These are phyloP conservation scores for Luffia ferchaultella DNA, from an alignment of 2,888 invertebrate species.

Conservation along the genomic window DNA sequence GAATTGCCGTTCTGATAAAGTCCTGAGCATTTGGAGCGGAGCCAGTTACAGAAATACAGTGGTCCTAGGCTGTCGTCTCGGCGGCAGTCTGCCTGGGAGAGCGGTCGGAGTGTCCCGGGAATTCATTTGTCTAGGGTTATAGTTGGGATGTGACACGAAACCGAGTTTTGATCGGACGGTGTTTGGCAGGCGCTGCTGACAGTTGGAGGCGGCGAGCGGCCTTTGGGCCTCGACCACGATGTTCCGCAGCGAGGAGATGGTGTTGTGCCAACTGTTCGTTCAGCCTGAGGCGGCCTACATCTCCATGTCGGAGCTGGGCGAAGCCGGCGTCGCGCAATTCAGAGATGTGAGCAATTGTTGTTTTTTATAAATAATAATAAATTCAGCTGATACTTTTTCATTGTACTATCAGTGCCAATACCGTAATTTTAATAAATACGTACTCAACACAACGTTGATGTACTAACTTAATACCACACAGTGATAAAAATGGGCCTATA, in stretches of 20 bases:
- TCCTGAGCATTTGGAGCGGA: slow-evolving; percentile 45
- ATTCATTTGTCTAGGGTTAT: background rate
- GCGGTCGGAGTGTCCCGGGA: slow-evolving; percentile 13
- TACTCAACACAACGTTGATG: too few species aligned
- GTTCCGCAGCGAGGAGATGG: slow-evolving; percentile 76
- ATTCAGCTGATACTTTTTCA: too few species aligned
- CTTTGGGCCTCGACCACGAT: slow-evolving; percentile 43
- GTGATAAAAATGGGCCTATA: too few species aligned
- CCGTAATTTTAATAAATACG: too few species aligned
- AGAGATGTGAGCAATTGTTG: slow-evolving; percentile 66
- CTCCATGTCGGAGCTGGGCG: slow-evolving; percentile 75
- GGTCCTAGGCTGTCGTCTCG: slow-evolving; percentile 23
- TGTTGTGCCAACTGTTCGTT: slow-evolving; percentile 74
- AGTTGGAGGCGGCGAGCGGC: background rate
- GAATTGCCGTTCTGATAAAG: background rate
- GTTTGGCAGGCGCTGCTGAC: background rate
- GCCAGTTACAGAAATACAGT: slow-evolving; percentile 63
- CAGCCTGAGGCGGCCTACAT: slow-evolving; percentile 77
- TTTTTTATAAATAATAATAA: too few species aligned
- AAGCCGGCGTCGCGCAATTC: slow-evolving; percentile 75
- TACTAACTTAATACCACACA: too few species aligned
- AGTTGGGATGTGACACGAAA: background rate
- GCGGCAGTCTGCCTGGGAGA: slow-evolving; percentile 35
- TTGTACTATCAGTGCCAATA: too few species aligned
- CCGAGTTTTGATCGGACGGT: background rate